Percentiles rank a stretch among this genome's conserved stretches.
Evolutionary conservation across 2,888 invertebrate species (phyloP).

Genomic region (Eucera pruinosa): DNA sequence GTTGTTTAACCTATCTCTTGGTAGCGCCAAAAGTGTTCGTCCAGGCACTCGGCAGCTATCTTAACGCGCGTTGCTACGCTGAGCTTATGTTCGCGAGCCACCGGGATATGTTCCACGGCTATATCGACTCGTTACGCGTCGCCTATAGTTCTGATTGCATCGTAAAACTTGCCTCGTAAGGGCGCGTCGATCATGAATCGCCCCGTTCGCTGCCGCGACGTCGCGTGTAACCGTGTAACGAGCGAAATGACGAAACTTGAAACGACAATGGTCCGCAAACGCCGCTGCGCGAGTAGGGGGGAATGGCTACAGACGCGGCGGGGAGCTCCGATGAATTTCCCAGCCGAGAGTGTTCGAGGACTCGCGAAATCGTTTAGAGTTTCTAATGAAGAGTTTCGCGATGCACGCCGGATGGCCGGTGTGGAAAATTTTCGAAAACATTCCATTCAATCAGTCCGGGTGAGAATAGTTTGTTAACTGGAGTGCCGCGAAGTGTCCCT

Average conservation of each 20-base stretch:
- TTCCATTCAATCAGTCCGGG: slow-evolving; percentile 37
- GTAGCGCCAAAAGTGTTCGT: not conserved
- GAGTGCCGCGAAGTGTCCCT: not conserved
- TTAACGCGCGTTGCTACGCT: slow-evolving; percentile 55
- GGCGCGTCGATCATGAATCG: slow-evolving; percentile 64
- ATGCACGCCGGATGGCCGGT: slow-evolving; percentile 21
- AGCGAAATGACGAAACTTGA: not conserved
- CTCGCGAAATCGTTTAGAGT: slow-evolving; percentile 46
- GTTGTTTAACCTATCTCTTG: slow-evolving; percentile 58
- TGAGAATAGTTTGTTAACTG: slow-evolving; percentile 45
- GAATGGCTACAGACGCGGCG: no score
- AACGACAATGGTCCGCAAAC: not conserved
- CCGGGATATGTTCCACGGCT: slow-evolving; percentile 19
- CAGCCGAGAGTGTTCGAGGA: slow-evolving; percentile 5
- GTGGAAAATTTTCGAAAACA: slow-evolving; percentile 42
- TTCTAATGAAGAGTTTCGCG: slow-evolving; percentile 54
- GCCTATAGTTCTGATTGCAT: slow-evolving; percentile 57
- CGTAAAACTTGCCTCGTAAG: slow-evolving; percentile 62
- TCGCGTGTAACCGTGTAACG: not conserved
- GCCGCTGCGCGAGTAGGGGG: no score
- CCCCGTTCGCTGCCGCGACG: slow-evolving; percentile 17
- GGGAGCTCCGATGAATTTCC: not conserved
- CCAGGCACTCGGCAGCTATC: slow-evolving; percentile 3
- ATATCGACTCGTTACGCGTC: slow-evolving; percentile 51
- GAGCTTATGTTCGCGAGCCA: slow-evolving; percentile 47